phyloP scores from a whole-genome alignment of 2,797 vertebrate genomes.

The Spinus olivaceus region DNA sequence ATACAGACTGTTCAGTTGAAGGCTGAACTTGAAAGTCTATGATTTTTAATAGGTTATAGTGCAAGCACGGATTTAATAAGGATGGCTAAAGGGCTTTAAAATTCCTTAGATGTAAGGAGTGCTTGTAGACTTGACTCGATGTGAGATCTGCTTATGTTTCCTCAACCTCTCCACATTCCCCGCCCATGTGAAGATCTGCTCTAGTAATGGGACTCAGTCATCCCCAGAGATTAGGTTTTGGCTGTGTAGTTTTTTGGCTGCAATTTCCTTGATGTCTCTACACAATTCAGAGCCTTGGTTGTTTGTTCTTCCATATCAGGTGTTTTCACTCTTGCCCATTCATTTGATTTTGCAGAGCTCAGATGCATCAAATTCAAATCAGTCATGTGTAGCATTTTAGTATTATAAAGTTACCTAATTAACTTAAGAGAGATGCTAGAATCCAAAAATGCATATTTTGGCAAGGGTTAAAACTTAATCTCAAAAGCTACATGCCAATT shows the following conservation, averaged over 20 bases:
- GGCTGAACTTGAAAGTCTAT: background rate
- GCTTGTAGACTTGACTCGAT: background rate
- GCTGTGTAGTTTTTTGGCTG: background rate
- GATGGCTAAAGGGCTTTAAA: background rate
- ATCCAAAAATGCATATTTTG: constrained; percentile 36
- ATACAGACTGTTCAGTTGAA: background rate
- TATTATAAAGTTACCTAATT: background rate
- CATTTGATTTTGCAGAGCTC: constrained; percentile 6
- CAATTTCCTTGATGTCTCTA: background rate
- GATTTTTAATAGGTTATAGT: background rate
- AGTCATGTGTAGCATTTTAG: background rate
- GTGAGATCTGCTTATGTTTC: background rate
- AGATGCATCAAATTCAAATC: constrained; percentile 1
- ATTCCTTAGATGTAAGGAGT: background rate
- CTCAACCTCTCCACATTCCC: background rate
- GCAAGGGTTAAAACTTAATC: constrained; percentile 41
- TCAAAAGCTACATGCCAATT: constrained; percentile 49
- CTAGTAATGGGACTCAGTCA: background rate
- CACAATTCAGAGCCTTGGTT: background rate
- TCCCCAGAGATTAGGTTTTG: background rate
- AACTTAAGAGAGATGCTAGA: constrained; percentile 29
- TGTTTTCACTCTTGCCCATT: background rate
- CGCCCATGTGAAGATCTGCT: background rate
- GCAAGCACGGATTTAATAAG: background rate
- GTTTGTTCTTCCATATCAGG: background rate